A percentile compares a stretch with the other conserved stretches of the same genome.
These are phyloP conservation scores for Lydus trimaculatus DNA, from an alignment of 2,888 invertebrate genomes.

Conservation along the genomic window DNA sequence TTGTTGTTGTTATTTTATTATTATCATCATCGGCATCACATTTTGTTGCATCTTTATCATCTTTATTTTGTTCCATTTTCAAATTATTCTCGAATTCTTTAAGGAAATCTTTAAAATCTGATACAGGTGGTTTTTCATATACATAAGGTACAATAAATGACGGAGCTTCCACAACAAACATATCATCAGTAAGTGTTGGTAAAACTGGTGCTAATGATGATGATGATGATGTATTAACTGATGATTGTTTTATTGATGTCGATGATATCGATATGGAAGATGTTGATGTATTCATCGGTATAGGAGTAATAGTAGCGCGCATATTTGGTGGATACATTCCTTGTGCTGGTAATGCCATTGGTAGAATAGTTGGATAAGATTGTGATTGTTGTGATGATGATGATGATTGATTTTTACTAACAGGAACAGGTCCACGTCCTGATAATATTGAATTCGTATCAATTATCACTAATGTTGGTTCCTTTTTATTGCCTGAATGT, in stretches of 20 bases:
- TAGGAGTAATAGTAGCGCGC: constrained; percentile 66
- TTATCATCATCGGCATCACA: constrained; percentile 41
- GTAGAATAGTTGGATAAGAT: constrained; percentile 60
- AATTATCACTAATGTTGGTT: constrained; percentile 80
- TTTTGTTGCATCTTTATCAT: constrained; percentile 62
- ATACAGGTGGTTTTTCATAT: constrained; percentile 86
- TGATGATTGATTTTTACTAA: constrained; percentile 52
- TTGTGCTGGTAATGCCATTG: constrained; percentile 66
- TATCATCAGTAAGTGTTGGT: constrained; percentile 87
- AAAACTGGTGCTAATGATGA: constrained; percentile 66
- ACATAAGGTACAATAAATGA: constrained; percentile 94
- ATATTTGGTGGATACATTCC: constrained; percentile 71
- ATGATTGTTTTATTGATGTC: constrained; percentile 42
- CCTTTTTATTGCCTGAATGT: constrained; percentile 66
- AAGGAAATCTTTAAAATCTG: constrained; percentile 78
- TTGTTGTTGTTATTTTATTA: constrained; percentile 59
- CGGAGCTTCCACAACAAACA: constrained; percentile 92
- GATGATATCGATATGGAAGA: constrained; percentile 49
- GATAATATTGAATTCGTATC: constrained; percentile 77
- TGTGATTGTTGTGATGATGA: constrained; percentile 37
- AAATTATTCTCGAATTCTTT: constrained; percentile 65
- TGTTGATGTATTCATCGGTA: constrained; percentile 57
- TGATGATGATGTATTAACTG: constrained; percentile 42
- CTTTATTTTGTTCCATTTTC: constrained; percentile 52
- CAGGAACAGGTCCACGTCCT: constrained; percentile 67